phyloP scores from a whole-genome alignment of 2,888 invertebrate species.

The Brachyopa scutellaris region DNA sequence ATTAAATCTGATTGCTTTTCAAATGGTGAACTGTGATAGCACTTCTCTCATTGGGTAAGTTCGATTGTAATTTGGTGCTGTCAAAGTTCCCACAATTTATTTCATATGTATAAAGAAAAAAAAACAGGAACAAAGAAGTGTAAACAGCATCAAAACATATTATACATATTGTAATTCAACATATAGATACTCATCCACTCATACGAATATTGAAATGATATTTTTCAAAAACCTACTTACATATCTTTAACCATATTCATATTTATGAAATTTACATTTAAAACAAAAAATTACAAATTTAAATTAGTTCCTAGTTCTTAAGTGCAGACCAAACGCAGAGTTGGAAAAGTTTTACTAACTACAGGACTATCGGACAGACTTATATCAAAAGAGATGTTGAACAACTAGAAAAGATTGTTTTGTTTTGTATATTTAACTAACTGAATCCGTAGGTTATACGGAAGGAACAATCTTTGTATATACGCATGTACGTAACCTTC shows the following conservation, averaged over 20 bases:
- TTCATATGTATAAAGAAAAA: not conserved
- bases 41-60: too few relatives aligned
- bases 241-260: slow-evolving; percentile 71
- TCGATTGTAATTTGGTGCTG: too few relatives aligned
- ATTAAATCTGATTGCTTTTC: too few relatives aligned
- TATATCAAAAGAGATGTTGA: slow-evolving; percentile 49
- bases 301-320: slow-evolving; percentile 71
- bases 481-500: slow-evolving; percentile 57
- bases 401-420: slow-evolving; percentile 49
- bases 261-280: slow-evolving; percentile 66
- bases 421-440: slow-evolving; percentile 56
- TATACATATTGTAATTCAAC: slow-evolving; percentile 23
- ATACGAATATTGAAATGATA: slow-evolving; percentile 56
- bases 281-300: slow-evolving; percentile 54
- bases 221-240: slow-evolving; percentile 57
- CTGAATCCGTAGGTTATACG: slow-evolving; percentile 35
- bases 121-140: slow-evolving; percentile 6
- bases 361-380: slow-evolving; percentile 62
- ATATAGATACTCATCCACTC: slow-evolving; percentile 49
- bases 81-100: too few relatives aligned
- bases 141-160: slow-evolving; percentile 2
- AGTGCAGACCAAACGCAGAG: slow-evolving; percentile 64
- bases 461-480: slow-evolving; percentile 55
- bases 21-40: too few relatives aligned
- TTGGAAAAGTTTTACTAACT: slow-evolving; percentile 57